These are phyloP conservation scores for Cyphomyrmex costatus DNA, from an alignment of 1,140 invertebrate genomes.

Conservation along the genomic window DNA sequence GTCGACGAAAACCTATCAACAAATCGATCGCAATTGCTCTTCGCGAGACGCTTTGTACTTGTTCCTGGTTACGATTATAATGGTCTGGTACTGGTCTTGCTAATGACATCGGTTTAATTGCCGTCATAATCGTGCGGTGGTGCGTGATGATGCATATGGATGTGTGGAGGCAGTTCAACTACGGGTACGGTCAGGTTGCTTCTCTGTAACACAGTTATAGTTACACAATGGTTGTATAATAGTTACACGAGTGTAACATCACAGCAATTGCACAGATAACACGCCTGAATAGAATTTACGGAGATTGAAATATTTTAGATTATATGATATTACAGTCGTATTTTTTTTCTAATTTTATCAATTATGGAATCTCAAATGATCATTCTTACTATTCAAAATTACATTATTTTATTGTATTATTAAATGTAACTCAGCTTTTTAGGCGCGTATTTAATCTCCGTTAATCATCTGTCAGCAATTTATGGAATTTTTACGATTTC, in stretches of 20 bases:
- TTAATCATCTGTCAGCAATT: not conserved
- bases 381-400: not conserved
- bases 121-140: constrained; percentile 82
- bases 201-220: constrained; percentile 78
- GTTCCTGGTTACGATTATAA: constrained; percentile 17
- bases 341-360: not conserved
- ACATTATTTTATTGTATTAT: not conserved
- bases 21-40: constrained; percentile 10
- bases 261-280: not conserved
- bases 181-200: constrained; percentile 82
- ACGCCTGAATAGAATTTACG: not conserved
- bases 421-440: not conserved
- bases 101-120: constrained; percentile 41
- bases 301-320: not conserved
- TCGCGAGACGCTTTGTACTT: constrained; percentile 54
- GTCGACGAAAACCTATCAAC: not conserved
- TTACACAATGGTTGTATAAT: not conserved
- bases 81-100: not conserved
- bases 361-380: not conserved
- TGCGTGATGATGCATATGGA: constrained; percentile 85
- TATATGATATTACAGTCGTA: not conserved
- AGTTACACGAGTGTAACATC: not conserved
- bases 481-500: constrained; percentile 12
- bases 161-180: constrained; percentile 84
- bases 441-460: not conserved